Percentiles rank a stretch among this genome's conserved stretches.
These are phyloP conservation scores for Danaus plexippus DNA, from an alignment of 1,140 invertebrate species.

Conservation along the genomic window DNA sequence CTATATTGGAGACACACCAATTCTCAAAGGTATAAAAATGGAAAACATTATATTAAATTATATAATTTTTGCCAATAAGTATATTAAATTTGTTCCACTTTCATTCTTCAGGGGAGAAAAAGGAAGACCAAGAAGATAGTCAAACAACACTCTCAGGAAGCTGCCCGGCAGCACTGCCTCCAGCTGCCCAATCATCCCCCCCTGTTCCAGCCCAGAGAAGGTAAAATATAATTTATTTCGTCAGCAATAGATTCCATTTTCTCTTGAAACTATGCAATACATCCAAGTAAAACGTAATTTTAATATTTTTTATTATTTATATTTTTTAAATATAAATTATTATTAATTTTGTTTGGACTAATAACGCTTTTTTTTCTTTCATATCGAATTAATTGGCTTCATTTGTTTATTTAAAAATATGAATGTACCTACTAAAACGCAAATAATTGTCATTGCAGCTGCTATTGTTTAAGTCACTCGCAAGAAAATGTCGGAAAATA, in stretches of 20 bases:
- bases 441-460: slow-evolving; percentile 61
- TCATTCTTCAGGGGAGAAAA: slow-evolving; percentile 31
- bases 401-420: slow-evolving; percentile 10
- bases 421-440: slow-evolving; percentile 45
- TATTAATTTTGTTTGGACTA: slow-evolving; percentile 2
- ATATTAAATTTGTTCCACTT: slow-evolving; percentile 2
- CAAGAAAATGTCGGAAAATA: slow-evolving; percentile 63
- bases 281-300: too few relatives aligned
- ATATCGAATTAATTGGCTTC: slow-evolving; percentile 10
- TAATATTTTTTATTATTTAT: background rate
- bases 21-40: slow-evolving; percentile 47
- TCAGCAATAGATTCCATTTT: slow-evolving; percentile 1
- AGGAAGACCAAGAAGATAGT: slow-evolving; percentile 40
- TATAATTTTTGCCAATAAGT: background rate
- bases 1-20: slow-evolving; percentile 69
- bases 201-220: slow-evolving; percentile 62
- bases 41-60: background rate
- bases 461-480: slow-evolving; percentile 70
- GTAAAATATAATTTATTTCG: slow-evolving; percentile 24
- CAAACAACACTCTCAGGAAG: slow-evolving; percentile 51
- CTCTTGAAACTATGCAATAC: background rate
- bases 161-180: slow-evolving; percentile 56
- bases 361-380: background rate
- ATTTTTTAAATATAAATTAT: background rate
- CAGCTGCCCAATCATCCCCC: slow-evolving; percentile 44